phyloP scores from a whole-genome alignment of 2,797 vertebrate species.

The Aeoliscus strigatus region DNA sequence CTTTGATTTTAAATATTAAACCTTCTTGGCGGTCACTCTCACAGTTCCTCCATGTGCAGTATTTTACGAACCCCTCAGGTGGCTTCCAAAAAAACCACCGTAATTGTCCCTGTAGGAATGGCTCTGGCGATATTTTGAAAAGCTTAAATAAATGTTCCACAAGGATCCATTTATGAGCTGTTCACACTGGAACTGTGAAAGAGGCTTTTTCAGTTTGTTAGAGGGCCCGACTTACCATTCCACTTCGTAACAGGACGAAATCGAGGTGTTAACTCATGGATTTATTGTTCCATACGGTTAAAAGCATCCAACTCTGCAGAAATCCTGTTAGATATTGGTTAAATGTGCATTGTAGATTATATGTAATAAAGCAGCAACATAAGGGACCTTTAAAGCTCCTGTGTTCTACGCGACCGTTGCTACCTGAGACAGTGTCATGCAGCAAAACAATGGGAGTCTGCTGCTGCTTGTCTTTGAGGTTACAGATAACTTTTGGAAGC shows the following conservation, averaged over 20 bases:
- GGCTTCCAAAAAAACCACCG: conserved; percentile 15
- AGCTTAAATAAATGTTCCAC: conserved; percentile 34
- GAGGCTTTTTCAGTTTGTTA: conserved; percentile 26
- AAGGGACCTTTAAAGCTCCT: conserved; percentile 13
- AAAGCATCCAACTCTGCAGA: too few relatives aligned
- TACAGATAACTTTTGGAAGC: conserved; percentile 34
- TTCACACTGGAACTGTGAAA: conserved; percentile 39
- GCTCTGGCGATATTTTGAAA: conserved; percentile 31
- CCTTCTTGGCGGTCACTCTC: conserved; percentile 18
- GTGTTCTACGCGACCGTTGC: conserved; percentile 9
- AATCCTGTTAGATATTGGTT: too few relatives aligned
- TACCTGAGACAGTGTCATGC: conserved; percentile 25
- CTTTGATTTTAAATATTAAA: conserved; percentile 36
- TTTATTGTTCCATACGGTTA: conserved; percentile 15
- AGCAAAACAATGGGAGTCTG: conserved; percentile 33
- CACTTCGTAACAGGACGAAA: conserved; percentile 9
- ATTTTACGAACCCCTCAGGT: conserved; percentile 26
- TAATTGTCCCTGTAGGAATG: conserved; percentile 15
- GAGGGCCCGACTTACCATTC: conserved; percentile 9
- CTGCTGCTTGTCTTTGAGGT: conserved; percentile 27
- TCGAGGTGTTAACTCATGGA: conserved; percentile 5
- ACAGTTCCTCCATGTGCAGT: conserved; percentile 18
- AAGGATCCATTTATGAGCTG: conserved; percentile 28
- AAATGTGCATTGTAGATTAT: not conserved
- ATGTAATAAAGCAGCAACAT: conserved; percentile 11